Base-by-base conservation (phyloP, 1,140 invertebrate genomes). In the Bombus sibiricus region DNA sequence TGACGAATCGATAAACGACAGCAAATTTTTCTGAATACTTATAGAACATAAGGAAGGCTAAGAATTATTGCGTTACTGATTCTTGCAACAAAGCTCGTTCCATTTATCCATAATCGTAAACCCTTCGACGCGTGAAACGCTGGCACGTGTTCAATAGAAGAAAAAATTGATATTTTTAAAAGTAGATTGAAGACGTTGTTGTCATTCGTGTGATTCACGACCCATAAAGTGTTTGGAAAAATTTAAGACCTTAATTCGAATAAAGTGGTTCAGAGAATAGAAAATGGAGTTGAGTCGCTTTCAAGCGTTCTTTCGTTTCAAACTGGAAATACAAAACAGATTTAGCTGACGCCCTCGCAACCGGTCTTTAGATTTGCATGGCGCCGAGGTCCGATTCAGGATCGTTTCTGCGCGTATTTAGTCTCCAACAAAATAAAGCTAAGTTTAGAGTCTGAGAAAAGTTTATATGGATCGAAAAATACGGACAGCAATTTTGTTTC, bases 31-130 rank as follows among this genome's bases (percentile, higher is more conserved):
- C 59, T 34, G 43, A n/a, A n/a, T 13, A 37, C 25, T 37, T 25
- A 43, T 74, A 90, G 84, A 96, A 94, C 80, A 94, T 93, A 9
- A 95, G 95, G 91, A 96, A 96, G 68, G 96, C 77, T 43, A 59
- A 57, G 43, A 80, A 77, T 78, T 78, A 86, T 86, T 82, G 81
- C 82, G 78, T 68, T 73, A 77, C 62, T 47, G 43, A 78, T 82
- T 78, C 69, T 88, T 89, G 83, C 87, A 78, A 88, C 83, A 86
- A 41, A 82, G 43, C 18, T 62, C 74, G 39, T 68, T 53, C 47
- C 32, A 13, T 12, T 43, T n/a, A 22, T 28, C 47, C 28, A 62
- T 59, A 79, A 57, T 77, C 69, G 47, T 85, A 59, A 81, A 81
- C 66, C 64, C 43, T 76, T 59, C 28, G 59, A 22, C 37, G 68